Conservation (phyloP, 2,797 vertebrate species). For the Chiroxiphia lanceolata region DNA sequence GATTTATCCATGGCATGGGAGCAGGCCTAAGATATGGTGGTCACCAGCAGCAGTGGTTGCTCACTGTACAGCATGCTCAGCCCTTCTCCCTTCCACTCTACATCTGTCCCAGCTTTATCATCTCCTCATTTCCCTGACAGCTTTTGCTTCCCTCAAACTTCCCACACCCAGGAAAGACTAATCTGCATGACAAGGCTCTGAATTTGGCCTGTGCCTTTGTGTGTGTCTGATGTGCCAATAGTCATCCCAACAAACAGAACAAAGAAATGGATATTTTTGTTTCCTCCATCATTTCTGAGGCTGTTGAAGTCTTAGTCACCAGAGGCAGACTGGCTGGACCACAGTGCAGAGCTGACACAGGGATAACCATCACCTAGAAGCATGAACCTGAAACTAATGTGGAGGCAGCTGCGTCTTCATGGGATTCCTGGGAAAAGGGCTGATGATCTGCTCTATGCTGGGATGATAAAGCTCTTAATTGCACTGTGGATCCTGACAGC, state of each 20-base stretch:
- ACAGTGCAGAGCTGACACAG: neutral
- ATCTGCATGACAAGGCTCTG: neutral
- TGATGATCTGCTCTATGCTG: neutral
- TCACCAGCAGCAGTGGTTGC: neutral
- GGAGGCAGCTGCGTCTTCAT: neutral
- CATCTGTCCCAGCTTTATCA: neutral
- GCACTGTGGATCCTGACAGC: neutral
- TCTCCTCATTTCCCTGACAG: neutral
- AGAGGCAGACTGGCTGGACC: neutral
- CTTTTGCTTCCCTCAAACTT: neutral
- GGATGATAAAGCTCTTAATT: neutral
- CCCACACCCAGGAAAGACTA: neutral
- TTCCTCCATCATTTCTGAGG: neutral
- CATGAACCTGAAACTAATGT: neutral
- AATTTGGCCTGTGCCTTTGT: neutral
- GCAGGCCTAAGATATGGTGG: neutral
- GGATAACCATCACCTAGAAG: neutral
- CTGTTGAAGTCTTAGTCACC: neutral
- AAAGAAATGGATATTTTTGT: neutral
- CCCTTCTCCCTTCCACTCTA: neutral
- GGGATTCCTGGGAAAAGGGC: neutral
- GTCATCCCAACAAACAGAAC: neutral
- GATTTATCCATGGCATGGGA: neutral
- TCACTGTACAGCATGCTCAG: rapidly evolving
- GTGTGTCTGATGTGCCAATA: neutral